Evolutionary conservation across 2,113 vertebrate genomes (phyloP).

Genomic region (Hemicordylus capensis): DNA sequence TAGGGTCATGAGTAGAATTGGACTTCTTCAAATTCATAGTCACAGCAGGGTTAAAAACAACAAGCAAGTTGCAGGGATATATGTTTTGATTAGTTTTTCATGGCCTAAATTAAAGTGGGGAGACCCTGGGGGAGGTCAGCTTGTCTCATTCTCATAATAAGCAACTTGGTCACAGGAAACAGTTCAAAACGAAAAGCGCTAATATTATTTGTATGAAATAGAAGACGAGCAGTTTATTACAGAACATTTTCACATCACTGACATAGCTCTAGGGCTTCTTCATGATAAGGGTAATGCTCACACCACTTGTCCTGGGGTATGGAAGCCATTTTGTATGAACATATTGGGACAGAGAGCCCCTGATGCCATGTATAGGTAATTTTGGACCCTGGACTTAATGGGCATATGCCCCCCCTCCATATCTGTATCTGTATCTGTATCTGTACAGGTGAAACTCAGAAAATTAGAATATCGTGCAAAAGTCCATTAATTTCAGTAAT

Average conservation of each 20-base stretch:
- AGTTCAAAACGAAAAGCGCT: background rate
- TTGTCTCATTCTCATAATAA: background rate
- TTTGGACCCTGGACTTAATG: too few relatives aligned
- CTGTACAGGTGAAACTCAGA: too few relatives aligned
- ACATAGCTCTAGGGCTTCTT: background rate
- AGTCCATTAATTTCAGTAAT: too few relatives aligned
- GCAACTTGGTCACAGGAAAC: background rate
- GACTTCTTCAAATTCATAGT: background rate
- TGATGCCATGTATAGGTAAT: too few relatives aligned
- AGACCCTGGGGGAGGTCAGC: background rate
- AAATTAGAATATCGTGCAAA: too few relatives aligned
- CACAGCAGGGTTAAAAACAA: conserved; percentile 14
- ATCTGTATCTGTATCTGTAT: too few relatives aligned
- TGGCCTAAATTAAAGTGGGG: background rate
- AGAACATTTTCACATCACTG: background rate
- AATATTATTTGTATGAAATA: background rate
- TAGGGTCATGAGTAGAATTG: background rate
- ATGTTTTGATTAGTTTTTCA: background rate
- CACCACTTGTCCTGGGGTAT: background rate
- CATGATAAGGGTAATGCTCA: background rate
- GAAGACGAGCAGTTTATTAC: background rate
- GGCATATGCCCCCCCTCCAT: too few relatives aligned
- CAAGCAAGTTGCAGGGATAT: background rate
- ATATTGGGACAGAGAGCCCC: background rate
- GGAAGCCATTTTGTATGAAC: background rate